phyloP scores from a whole-genome alignment of 92 coral and sea anemone species.

The Epizoanthus illoricatus region DNA sequence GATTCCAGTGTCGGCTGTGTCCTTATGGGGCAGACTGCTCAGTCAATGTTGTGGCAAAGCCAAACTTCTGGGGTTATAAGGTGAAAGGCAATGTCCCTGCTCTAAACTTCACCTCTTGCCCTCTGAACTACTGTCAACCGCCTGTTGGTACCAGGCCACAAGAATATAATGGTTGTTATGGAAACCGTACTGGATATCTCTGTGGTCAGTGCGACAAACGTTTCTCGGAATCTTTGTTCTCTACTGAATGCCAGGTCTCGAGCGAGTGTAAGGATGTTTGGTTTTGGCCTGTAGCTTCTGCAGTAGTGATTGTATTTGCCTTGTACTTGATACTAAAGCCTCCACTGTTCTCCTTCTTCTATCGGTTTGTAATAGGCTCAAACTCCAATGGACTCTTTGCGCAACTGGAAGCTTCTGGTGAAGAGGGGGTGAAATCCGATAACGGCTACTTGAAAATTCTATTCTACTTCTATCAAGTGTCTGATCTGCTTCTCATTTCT shows the following conservation, averaged over 20 bases:
- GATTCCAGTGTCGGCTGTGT: conserved; percentile 65
- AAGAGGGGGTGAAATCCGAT: background rate
- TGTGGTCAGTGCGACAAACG: conserved; percentile 70
- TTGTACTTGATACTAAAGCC: conserved; percentile 69
- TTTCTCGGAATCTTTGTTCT: conserved; percentile 71
- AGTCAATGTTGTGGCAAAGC: conserved; percentile 47
- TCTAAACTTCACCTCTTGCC: conserved; percentile 70
- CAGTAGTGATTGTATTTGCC: conserved; percentile 52
- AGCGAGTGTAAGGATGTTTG: conserved; percentile 59
- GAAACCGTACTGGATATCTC: conserved; percentile 75
- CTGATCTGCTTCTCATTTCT: conserved; percentile 58
- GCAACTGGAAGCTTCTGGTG: background rate
- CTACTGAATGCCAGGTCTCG: conserved; percentile 53
- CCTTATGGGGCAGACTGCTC: conserved; percentile 76
- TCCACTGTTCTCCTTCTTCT: conserved; percentile 50
- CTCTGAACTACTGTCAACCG: conserved; percentile 67
- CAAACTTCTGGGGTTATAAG: conserved; percentile 76
- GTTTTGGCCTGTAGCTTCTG: conserved; percentile 63
- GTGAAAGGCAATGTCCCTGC: conserved; percentile 30
- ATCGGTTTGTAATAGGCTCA: conserved; percentile 58
- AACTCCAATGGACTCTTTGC: background rate
- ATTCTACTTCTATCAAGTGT: conserved; percentile 83
- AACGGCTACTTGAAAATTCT: conserved; percentile 68
- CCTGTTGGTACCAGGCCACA: conserved; percentile 18
- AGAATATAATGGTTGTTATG: conserved; percentile 71